Percentiles rank a stretch among this genome's conserved stretches.
These are phyloP conservation scores for Tipula confusa DNA, from an alignment of 2,888 invertebrate species.

Conservation along the genomic window DNA sequence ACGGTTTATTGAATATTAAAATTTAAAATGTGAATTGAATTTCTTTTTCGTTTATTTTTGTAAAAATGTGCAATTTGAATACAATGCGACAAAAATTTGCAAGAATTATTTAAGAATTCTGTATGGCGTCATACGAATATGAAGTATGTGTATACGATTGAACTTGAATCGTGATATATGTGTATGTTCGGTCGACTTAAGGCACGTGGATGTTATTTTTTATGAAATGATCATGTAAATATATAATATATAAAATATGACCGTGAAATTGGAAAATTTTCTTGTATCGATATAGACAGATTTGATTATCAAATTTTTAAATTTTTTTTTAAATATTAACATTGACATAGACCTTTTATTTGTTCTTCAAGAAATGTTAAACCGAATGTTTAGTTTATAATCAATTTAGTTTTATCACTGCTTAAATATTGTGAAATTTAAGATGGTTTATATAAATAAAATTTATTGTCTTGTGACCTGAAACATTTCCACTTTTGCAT, in stretches of 20 bases:
- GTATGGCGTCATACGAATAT: not conserved
- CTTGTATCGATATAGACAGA: not conserved
- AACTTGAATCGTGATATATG: too few relatives aligned
- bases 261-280: not conserved
- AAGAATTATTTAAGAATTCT: not conserved
- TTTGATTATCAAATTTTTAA: not conserved
- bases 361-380: not conserved
- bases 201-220: not conserved
- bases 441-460: too few relatives aligned
- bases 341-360: conserved; percentile 3
- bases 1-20: not conserved
- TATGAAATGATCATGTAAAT: not conserved
- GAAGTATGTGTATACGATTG: not conserved
- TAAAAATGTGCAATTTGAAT: too few relatives aligned
- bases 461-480: not conserved
- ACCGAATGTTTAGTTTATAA: not conserved
- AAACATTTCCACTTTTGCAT: not conserved
- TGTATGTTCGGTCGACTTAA: not conserved
- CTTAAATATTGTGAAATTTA: too few relatives aligned
- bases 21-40: not conserved
- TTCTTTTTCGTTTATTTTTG: not conserved
- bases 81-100: not conserved
- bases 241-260: not conserved
- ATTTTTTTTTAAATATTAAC: too few relatives aligned
- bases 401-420: too few relatives aligned